A percentile compares a stretch with the other conserved stretches of the same genome.
phyloP scores from a whole-genome alignment of 2,113 vertebrate species.

The Helogale parvula region DNA sequence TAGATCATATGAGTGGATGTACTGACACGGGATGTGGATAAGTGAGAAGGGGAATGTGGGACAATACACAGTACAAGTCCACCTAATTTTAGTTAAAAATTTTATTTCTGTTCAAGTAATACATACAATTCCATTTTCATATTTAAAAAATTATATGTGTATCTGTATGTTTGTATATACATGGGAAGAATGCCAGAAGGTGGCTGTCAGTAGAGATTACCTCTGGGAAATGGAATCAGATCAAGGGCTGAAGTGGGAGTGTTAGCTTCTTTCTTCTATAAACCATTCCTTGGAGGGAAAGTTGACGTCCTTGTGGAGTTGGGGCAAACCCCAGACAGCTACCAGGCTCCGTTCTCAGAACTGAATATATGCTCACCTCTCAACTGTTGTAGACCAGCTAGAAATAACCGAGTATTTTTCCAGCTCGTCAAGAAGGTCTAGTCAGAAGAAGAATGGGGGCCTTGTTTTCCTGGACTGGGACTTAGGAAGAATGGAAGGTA shows the following conservation, averaged over 20 bases:
- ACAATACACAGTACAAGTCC: neutral
- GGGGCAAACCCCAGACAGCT: neutral
- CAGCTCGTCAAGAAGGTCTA: neutral
- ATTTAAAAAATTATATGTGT: neutral
- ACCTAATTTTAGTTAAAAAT: neutral
- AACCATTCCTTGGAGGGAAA: neutral
- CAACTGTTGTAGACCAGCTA: neutral
- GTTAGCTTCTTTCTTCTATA: conserved; percentile 21
- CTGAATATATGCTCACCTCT: neutral
- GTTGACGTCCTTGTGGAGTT: neutral
- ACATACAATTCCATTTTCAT: neutral
- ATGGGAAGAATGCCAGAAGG: neutral
- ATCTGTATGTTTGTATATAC: neutral
- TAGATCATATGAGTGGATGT: neutral
- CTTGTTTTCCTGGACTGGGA: neutral
- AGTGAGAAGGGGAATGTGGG: neutral
- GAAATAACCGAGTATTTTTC: neutral
- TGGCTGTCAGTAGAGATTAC: neutral
- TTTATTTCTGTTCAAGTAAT: neutral
- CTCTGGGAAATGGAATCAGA: neutral
- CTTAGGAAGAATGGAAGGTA: neutral
- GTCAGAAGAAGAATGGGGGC: neutral
- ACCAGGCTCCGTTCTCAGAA: neutral
- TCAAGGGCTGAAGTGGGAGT: neutral
- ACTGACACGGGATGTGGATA: neutral